A percentile compares a stretch with the other conserved stretches of the same genome.
phyloP scores from a whole-genome alignment of 2,797 vertebrate genomes.

The Vespertilio murinus region DNA sequence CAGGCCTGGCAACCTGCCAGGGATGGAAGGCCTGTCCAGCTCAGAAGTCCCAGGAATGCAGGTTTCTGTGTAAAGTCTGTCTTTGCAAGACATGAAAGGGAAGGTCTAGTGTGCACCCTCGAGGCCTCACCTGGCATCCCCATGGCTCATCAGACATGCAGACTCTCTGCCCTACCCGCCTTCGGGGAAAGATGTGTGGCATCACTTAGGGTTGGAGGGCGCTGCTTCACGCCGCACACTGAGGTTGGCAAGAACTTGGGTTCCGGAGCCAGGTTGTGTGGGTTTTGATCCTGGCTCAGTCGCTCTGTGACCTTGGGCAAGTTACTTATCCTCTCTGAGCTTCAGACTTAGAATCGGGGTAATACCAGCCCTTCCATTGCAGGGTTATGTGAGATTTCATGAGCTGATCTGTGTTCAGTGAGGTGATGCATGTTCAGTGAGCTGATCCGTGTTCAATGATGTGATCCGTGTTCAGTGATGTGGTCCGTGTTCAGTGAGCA shows the following conservation, averaged over 20 bases:
- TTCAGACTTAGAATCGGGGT: not conserved
- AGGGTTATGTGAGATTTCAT: not conserved
- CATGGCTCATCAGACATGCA: not conserved
- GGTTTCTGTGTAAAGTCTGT: not conserved
- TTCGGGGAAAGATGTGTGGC: no score
- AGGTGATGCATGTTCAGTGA: no score
- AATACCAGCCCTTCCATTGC: not conserved
- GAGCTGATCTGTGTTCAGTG: no score
- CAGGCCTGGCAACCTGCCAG: not conserved
- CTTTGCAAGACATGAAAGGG: not conserved
- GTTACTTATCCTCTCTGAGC: not conserved
- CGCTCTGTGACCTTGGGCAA: constrained; percentile 11
- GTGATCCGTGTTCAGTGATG: no score
- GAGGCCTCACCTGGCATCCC: not conserved
- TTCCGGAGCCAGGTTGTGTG: not conserved
- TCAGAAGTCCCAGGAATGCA: not conserved
- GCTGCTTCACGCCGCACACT: not conserved
- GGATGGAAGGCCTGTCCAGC: not conserved
- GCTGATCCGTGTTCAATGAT: no score
- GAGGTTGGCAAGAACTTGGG: not conserved
- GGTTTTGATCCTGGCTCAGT: not conserved
- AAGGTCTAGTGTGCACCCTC: not conserved
- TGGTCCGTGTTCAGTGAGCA: no score
- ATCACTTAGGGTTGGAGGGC: not conserved
- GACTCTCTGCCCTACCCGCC: not conserved